These are phyloP conservation scores for Anguilla marmorata DNA, from an alignment of 2,797 vertebrate species.

Conservation along the genomic window DNA sequence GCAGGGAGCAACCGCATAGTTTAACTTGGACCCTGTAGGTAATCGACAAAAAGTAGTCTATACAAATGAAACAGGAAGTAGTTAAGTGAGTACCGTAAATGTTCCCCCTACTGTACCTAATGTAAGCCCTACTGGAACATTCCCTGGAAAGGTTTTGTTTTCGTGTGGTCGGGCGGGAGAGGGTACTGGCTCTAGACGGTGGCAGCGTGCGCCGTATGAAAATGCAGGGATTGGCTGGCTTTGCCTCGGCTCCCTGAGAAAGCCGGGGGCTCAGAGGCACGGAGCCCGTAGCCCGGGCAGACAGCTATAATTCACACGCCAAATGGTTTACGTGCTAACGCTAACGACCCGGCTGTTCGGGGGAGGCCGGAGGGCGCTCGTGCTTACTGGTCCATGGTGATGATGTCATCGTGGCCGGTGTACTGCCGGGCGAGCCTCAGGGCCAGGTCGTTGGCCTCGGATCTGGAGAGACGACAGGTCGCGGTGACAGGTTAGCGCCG, in stretches of 20 bases:
- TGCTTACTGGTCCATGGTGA: conserved; percentile 94
- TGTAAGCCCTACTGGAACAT: too few relatives aligned
- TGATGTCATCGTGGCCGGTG: conserved; percentile 85
- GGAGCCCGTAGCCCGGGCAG: neutral
- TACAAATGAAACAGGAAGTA: too few relatives aligned
- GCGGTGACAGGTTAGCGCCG: conserved; percentile 52
- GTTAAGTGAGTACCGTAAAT: too few relatives aligned
- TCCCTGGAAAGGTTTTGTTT: too few relatives aligned
- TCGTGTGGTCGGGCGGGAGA: neutral
- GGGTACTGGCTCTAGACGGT: neutral
- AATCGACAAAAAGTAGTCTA: too few relatives aligned
- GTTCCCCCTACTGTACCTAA: too few relatives aligned
- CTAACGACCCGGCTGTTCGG: neutral
- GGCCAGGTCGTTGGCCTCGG: conserved; percentile 97
- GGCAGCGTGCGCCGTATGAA: too few relatives aligned
- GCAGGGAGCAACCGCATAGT: too few relatives aligned
- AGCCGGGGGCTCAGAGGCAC: too few relatives aligned
- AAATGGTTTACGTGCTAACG: neutral
- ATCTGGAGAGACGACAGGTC: conserved; percentile 67
- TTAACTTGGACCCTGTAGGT: too few relatives aligned
- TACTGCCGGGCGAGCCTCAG: conserved; percentile 87
- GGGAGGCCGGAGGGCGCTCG: neutral
- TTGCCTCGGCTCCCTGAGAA: neutral
- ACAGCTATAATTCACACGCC: neutral
- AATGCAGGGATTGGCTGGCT: neutral